phyloP scores from a whole-genome alignment of 37 sponge, comb jelly and placozoan genomes.

The Oopsacas minuta region DNA sequence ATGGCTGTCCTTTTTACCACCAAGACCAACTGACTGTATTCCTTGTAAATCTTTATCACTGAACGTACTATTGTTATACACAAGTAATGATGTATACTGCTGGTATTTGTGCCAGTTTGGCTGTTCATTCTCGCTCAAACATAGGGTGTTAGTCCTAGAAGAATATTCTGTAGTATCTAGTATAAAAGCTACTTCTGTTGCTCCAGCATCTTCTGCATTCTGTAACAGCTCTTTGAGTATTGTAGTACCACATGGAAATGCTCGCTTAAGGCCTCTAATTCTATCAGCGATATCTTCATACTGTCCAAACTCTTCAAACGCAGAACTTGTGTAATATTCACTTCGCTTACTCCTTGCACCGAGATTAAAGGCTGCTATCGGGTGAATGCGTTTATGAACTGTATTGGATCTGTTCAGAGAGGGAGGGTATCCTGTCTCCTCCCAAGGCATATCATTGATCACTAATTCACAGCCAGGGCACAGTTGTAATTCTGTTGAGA shows the following conservation, averaged over 20 bases:
- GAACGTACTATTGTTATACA: slow-evolving; percentile 17
- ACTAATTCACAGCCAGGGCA: neutral
- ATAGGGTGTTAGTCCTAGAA: neutral
- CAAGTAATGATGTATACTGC: neutral
- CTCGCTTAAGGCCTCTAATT: slow-evolving; percentile 51
- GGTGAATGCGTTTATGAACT: neutral
- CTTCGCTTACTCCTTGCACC: neutral
- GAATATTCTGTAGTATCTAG: neutral
- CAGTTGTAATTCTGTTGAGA: neutral
- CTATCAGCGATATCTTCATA: slow-evolving; percentile 51
- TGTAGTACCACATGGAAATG: slow-evolving; percentile 42
- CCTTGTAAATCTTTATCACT: neutral
- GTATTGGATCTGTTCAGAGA: neutral
- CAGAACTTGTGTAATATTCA: neutral
- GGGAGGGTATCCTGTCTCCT: neutral
- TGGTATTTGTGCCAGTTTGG: slow-evolving; percentile 2
- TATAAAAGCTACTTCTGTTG: neutral
- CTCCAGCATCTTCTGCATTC: slow-evolving; percentile 7
- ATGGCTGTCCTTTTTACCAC: neutral
- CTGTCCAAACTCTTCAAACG: slow-evolving; percentile 39
- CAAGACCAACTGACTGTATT: neutral
- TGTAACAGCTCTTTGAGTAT: slow-evolving; percentile 59
- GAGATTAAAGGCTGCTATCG: neutral
- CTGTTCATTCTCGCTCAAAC: neutral
- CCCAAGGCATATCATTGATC: neutral